Base-by-base conservation (phyloP, 2,113 vertebrate genomes). In the Donacobius atricapilla region DNA sequence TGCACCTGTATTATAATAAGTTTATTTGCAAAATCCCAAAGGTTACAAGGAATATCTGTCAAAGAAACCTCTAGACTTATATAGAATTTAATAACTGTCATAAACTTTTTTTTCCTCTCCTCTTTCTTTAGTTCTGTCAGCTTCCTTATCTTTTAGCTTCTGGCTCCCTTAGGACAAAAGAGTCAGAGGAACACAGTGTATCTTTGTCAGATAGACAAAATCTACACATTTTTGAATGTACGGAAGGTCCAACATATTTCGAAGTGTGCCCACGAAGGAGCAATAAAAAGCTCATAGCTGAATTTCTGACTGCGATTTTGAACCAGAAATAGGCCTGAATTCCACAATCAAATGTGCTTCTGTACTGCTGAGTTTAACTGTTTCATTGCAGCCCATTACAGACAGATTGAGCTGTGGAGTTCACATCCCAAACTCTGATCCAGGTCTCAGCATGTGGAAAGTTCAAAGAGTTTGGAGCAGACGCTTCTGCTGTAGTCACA, bases 151-250 rank as follows among this genome's bases (percentile, higher is more conserved):
- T 93, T 88, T 57, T 76, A 70, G 58, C 42, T 86, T 65, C 45
- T 92, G 85, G 4, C 19, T 88, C 45, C 87, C 80, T 83, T 88
- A 80, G 75, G 66, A 88, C 70, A 93, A 71, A 89, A 69, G 44
- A 93, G 75, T 82, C 70, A 57, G 90, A 90, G 76, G 78, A 95
- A n/a, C 57, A 70, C 64, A 76, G 53, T 79, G 73, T 48, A 6
- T 93, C 87, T 93, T 68, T 90, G 88, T 83, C 90, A 90, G 50
- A 57, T 13, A 91, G 73, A 72, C 48, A 66, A 89, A 94, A 70
- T 61, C 73, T 64, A 11, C 44, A 76, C 58, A 39, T 96, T 90
- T 91, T 44, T 72, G 33, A 90, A 73, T 77, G 85, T 87, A 76
- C 83, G 65, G 61, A 91, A 94, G 72, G 69, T 91, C 40, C 66